A percentile compares a stretch with the other conserved stretches of the same genome.
Evolutionary conservation across 2,888 invertebrate genomes (phyloP).

Genomic region (Tachina grossa): DNA sequence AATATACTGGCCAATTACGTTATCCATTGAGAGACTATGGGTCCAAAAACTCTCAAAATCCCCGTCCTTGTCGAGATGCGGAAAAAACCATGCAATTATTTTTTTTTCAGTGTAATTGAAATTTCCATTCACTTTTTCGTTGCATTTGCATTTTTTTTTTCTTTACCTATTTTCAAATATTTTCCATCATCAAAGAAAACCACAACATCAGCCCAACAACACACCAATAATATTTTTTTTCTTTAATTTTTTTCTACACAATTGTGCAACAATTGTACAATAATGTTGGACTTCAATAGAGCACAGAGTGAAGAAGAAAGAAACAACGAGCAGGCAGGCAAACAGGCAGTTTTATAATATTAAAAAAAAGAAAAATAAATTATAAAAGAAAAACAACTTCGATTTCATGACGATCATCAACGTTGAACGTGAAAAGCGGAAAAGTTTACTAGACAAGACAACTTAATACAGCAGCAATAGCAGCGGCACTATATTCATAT

Average conservation of each 20-base stretch:
- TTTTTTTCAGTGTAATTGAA: slow-evolving; percentile 57
- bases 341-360: slow-evolving; percentile 35
- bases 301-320: slow-evolving; percentile 36
- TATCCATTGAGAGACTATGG: no score
- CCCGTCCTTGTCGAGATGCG: no score
- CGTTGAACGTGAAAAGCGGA: slow-evolving; percentile 83
- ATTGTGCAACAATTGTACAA: slow-evolving; percentile 65
- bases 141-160: background rate
- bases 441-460: slow-evolving; percentile 77
- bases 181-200: slow-evolving; percentile 64
- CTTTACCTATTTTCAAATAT: background rate
- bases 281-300: slow-evolving; percentile 67
- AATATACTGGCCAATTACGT: no score
- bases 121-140: slow-evolving; percentile 67
- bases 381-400: slow-evolving; percentile 74
- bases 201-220: slow-evolving; percentile 62
- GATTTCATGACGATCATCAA: slow-evolving; percentile 80
- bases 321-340: slow-evolving; percentile 27
- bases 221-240: slow-evolving; percentile 31
- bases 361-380: slow-evolving; percentile 36
- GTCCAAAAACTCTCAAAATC: no score
- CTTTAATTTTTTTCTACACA: slow-evolving; percentile 32
- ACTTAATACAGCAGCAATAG: slow-evolving; percentile 60
- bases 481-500: background rate
- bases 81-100: background rate